Percentiles rank a stretch among this genome's conserved stretches.
Evolutionary conservation across 2,797 vertebrate genomes (phyloP).

Genomic region (Eutrigla gurnardus): DNA sequence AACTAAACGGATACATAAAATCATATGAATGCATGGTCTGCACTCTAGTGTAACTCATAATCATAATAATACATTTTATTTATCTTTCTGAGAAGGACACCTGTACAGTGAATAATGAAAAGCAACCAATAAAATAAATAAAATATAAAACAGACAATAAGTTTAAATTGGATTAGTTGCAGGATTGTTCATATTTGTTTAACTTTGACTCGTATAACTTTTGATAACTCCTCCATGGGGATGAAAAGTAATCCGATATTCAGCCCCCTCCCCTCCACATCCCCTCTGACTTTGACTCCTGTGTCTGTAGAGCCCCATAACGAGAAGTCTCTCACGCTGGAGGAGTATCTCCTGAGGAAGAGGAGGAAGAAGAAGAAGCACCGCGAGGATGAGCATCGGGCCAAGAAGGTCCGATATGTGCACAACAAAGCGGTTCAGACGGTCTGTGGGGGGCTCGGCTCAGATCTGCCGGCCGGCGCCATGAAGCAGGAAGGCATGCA

Average conservation of each 20-base stretch:
- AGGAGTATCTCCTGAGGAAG: slow-evolving; percentile 91
- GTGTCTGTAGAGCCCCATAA: slow-evolving; percentile 82
- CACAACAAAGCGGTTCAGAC: slow-evolving; percentile 96
- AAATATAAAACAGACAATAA: no score
- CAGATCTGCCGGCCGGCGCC: slow-evolving; percentile 77
- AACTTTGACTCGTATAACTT: no score
- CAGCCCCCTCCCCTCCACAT: not conserved
- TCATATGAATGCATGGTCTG: not conserved
- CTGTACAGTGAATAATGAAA: no score
- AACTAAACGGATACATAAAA: not conserved
- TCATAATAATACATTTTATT: not conserved
- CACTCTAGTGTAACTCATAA: not conserved
- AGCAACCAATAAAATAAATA: no score
- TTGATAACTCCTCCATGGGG: no score
- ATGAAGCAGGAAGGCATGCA: slow-evolving; percentile 86
- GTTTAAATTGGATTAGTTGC: no score
- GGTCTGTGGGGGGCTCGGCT: slow-evolving; percentile 84
- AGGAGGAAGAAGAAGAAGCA: slow-evolving; percentile 97
- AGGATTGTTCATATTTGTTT: no score
- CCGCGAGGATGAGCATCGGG: slow-evolving; percentile 88
- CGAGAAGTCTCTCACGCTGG: slow-evolving; percentile 90
- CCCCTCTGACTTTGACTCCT: slow-evolving; percentile 8
- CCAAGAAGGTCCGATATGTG: slow-evolving; percentile 86
- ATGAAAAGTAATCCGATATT: no score
- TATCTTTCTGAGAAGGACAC: no score